Evolutionary conservation across 1,140 invertebrate genomes (phyloP), one percentile per base, ranked within the genome.

Genomic region (Ladona fulva): DNA sequence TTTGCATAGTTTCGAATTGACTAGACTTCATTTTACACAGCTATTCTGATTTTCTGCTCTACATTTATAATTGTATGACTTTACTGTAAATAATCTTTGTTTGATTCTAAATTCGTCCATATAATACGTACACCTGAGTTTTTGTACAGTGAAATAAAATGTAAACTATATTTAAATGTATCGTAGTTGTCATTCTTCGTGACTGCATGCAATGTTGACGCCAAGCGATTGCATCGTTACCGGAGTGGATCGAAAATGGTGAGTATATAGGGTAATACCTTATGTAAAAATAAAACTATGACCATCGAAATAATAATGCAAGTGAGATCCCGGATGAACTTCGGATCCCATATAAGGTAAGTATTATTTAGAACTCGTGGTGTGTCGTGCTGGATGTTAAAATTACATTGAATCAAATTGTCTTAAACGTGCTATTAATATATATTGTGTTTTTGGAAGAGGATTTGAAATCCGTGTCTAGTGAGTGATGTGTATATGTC

Each of bases 91-190:
- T 66, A 66, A 66, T 66, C 29, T 66, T 66, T 66, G 52, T 66
- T 66, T 66, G n/a, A 66, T 66, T 66, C 52, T 19, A 66, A 66
- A 66, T 19, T 66, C 52, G 52, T 66, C 52, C 52, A 66, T 66
- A 22, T 19, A 66, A 5, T 66, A 66, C 52, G 52, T 66, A 66
- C 52, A 66, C 52, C 14, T 66, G 52, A 66, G 29, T 66, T 66
- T 66, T 66, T 66, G 52, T 66, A 66, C 52, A 66, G 52, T 66
- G 52, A 66, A 66, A 66, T 66, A 66, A 66, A 66, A 66, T 66
- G 52, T 66, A 66, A 66, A 66, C 52, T 66, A 66, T 66, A 66
- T 66, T 22, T 66, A 66, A 66, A 19, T 66, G 52, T 66, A 19
- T 22, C 12, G 1, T 66, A 66, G 52, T 66, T 66, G 16, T 66